Evolutionary conservation across 2,797 vertebrate genomes (phyloP).

Genomic region (Syngnathus rostellatus): DNA sequence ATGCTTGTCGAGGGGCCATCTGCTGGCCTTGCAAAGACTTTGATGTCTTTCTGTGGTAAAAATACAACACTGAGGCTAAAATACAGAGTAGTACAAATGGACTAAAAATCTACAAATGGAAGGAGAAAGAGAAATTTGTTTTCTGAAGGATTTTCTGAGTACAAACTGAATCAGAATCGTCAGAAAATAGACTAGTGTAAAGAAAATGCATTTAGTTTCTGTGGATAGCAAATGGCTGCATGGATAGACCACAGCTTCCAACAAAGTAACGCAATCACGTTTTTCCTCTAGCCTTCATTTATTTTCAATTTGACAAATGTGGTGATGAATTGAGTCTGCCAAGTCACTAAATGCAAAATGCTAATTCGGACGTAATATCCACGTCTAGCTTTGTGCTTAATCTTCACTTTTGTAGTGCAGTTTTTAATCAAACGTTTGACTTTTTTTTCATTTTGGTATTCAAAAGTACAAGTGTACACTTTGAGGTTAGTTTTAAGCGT

Average conservation of each 20-base stretch:
- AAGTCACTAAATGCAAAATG: constrained; percentile 2
- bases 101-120: background rate
- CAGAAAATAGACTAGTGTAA: background rate
- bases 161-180: background rate
- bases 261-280: background rate
- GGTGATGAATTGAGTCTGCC: background rate
- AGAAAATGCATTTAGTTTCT: background rate
- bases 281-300: background rate
- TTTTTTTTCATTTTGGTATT: background rate
- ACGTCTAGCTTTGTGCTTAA: background rate
- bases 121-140: too few relatives aligned
- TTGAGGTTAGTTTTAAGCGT: background rate
- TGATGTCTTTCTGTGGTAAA: background rate
- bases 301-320: background rate
- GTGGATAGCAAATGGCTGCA: background rate
- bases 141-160: background rate
- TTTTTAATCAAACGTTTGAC: background rate
- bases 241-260: background rate
- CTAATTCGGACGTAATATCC: background rate
- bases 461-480: background rate
- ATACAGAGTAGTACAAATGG: background rate
- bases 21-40: background rate
- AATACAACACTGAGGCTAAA: background rate
- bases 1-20: background rate
- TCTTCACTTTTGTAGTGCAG: background rate